Evolutionary conservation across 2,113 vertebrate species (phyloP).

Genomic region (Heteronetta atricapilla): DNA sequence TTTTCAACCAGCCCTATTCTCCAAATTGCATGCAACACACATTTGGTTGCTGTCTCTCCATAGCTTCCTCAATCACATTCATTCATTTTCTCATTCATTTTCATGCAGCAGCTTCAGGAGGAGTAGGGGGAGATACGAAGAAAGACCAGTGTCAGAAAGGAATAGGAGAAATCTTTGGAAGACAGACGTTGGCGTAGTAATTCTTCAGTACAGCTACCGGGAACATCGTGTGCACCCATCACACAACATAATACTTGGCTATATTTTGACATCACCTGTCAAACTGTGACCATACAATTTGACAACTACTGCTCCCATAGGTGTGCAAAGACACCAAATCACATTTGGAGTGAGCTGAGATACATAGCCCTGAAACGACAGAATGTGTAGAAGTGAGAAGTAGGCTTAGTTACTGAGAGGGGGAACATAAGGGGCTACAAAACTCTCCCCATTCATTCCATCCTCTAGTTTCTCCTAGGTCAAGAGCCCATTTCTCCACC

Average conservation of each 20-base stretch:
- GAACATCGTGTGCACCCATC: background rate
- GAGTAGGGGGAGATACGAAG: background rate
- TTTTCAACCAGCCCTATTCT: background rate
- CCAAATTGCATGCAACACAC: background rate
- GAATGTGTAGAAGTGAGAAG: background rate
- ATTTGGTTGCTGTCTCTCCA: background rate
- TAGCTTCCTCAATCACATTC: background rate
- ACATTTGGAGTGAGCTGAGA: background rate
- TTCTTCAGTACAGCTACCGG: background rate
- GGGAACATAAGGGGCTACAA: background rate
- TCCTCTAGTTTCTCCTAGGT: background rate
- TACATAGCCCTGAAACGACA: background rate
- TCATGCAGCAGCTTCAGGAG: background rate
- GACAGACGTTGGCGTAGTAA: background rate
- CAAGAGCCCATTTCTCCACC: background rate
- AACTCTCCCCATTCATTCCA: background rate
- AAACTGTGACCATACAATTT: conserved; percentile 33
- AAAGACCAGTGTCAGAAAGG: background rate
- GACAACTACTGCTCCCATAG: background rate
- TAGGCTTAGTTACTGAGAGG: background rate
- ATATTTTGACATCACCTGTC: conserved; percentile 56
- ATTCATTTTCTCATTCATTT: background rate
- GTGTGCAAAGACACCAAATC: conserved; percentile 10
- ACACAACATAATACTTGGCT: background rate
- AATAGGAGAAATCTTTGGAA: background rate